A percentile compares a stretch with the other conserved stretches of the same genome.
Evolutionary conservation across 2,888 invertebrate species (phyloP).

Genomic region (Calameuta filiformis): DNA sequence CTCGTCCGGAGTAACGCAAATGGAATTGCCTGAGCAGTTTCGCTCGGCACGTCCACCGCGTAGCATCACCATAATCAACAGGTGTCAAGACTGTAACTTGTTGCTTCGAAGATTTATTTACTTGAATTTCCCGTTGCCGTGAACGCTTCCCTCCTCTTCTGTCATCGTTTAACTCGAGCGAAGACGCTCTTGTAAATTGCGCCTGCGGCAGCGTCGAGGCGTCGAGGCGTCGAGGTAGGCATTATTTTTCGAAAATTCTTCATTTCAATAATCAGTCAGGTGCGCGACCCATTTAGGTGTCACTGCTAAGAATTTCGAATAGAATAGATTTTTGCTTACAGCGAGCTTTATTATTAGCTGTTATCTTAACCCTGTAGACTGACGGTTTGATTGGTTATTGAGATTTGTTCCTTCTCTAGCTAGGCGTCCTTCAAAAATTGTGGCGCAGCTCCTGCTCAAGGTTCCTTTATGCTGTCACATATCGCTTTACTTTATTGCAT

Average conservation of each 20-base stretch:
- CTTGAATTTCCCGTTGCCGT: not conserved
- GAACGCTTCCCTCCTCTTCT: not conserved
- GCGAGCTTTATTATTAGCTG: not conserved
- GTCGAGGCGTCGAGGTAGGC: not conserved
- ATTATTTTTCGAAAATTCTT: not conserved
- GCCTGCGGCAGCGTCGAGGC: not conserved
- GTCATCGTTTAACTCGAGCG: not conserved
- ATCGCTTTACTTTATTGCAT: not conserved
- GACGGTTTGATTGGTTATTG: not conserved
- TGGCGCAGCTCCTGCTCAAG: not conserved
- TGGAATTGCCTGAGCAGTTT: not conserved
- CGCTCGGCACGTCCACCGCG: not conserved
- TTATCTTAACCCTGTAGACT: not conserved
- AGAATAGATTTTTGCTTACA: not conserved
- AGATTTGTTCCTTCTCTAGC: not conserved
- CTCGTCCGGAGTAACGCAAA: not conserved
- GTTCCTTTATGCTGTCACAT: not conserved
- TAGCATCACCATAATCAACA: not conserved
- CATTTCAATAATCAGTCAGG: not conserved
- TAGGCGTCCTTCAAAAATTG: not conserved
- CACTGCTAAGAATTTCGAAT: not conserved
- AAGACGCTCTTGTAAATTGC: not conserved
- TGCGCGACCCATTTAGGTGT: not conserved
- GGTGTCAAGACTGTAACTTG: not conserved
- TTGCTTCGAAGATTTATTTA: not conserved